Base-by-base conservation (phyloP, 2,113 vertebrate genomes). In the Actinemys pallida region DNA sequence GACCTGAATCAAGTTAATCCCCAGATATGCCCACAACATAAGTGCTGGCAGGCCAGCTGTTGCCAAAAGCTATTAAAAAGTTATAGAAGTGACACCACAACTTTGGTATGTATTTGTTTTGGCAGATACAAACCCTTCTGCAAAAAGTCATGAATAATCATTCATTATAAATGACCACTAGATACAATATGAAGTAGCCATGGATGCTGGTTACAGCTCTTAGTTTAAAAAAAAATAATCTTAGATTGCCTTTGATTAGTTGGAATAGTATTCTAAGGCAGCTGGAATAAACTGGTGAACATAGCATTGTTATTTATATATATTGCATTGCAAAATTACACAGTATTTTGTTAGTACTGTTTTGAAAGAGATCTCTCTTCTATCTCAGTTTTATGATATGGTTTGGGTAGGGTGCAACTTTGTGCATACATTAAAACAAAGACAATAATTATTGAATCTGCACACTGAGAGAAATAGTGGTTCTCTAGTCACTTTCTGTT, bases 381-480 rank as follows among this genome's bases (percentile, higher is more conserved):
- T 93, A 97, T 96, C 92, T 96, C 95, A 92, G 89, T 96, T 97
- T 94, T 95, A 90, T 93, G 95, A 95, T 94, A 88, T 96, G 94
- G 81, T 96, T 97, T 95, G 82, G 92, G 91, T 82, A 80, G 88
- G 83, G 90, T 89, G 92, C 92, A 88, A 92, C 39, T 95, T 97
- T 93, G 78, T 35, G 49, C 89, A 94, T 97, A 83, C 93, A 93
- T 93, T 96, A 83, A 97, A 97, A 87, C 94, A 98, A 97, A 94
- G 90, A 97, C 93, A 93, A 94, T 98, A 96, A 97, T 98, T 97
- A 97, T 95, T 96, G 96, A 97, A 96, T 96, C 14, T 3, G 79
- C 91, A 87, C 53, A 96, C 88, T 92, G 94, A 96, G 76, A 94
- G 47, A 90, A 95, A 95, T 82, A 89, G 88, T 89, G 65, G 59